Evolutionary conservation across 2,888 invertebrate species (phyloP), one percentile per base, ranked within the genome.

Genomic region (Dolichomitus sp.): DNA sequence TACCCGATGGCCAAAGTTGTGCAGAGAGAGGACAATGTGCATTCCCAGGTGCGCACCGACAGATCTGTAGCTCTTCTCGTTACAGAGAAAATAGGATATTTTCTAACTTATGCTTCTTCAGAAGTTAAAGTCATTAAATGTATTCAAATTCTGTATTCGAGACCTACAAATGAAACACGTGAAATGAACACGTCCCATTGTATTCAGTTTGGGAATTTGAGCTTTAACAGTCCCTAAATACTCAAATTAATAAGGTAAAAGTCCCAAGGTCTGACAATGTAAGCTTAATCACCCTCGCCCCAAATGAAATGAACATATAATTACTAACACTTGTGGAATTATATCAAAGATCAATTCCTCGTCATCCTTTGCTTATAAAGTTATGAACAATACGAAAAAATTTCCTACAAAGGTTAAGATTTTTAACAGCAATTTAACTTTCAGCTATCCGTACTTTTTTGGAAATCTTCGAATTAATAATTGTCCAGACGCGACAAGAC

Each of bases 1-100:
- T 33, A 50, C 37, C 37, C 37, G n/a, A 68, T 69, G 59, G 42
- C 7, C 42, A 42, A 65, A 75, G 45, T 7, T 17, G 66, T 57
- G 45, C n/a, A 11, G 45, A 12, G 33, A 42, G 23, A 19, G 14
- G 42, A 65, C 2, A 12, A 63, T 23, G 42, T 9, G 19, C n/a
- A 33, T 30, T 33, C 19, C 52, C n/a, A 42, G 57, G 23, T 57
- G 33, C 40, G 61, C 27, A 59, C 59, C 27, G 50, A 65, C 11
- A 57, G 30, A 40, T 42, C 23, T 4, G n/a, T 14, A 27, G 27
- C 19, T 42, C 14, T 70, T 57, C 54, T 57, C 57, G 27, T 42
- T 9, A 27, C 11, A n/a, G 9, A 42, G 42, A 42, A 40, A 57
- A 33, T 65, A 23, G 6, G 9, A 14, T 17, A 19, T 63, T 23